Conservation (phyloP, 2,113 vertebrate species). For the Phrynosoma blainvillii region DNA sequence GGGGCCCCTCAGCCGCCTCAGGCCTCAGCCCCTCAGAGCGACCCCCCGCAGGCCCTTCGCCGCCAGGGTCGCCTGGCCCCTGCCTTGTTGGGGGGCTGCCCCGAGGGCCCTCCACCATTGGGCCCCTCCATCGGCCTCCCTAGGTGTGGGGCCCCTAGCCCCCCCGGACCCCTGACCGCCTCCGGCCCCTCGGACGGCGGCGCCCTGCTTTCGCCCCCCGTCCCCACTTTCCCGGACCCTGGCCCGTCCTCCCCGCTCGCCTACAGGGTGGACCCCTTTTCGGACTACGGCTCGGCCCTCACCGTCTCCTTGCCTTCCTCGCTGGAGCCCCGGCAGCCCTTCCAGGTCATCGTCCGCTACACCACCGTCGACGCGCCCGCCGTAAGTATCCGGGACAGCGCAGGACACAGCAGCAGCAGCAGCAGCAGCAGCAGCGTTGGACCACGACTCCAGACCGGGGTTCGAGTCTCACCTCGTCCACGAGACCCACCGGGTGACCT, state of each 20-base stretch:
- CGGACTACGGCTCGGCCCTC: slow-evolving; percentile 90
- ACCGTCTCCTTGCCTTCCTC: slow-evolving; percentile 83
- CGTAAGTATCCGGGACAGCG: too few species aligned
- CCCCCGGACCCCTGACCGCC: too few species aligned
- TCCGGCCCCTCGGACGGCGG: too few species aligned
- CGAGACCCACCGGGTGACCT: too few species aligned
- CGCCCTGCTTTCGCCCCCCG: background rate
- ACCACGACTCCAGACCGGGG: too few species aligned
- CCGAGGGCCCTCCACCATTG: background rate
- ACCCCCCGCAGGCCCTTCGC: background rate
- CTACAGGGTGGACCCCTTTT: slow-evolving; percentile 88
- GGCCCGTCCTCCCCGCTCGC: slow-evolving; percentile 77
- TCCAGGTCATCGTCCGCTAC: slow-evolving; percentile 90
- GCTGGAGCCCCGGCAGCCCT: slow-evolving; percentile 76
- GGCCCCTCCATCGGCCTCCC: background rate
- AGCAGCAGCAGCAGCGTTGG: too few species aligned
- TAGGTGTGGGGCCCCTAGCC: too few species aligned
- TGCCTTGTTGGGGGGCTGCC: background rate
- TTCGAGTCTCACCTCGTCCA: too few species aligned
- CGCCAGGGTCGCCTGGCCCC: too few species aligned
- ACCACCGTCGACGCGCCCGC: slow-evolving; percentile 91
- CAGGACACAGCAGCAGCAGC: too few species aligned
- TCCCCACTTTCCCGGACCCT: slow-evolving; percentile 49
- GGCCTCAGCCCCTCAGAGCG: background rate
- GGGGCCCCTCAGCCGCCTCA: slow-evolving; percentile 71